phyloP scores from a whole-genome alignment of 2,888 invertebrate species.

The Hedychridium roseum region DNA sequence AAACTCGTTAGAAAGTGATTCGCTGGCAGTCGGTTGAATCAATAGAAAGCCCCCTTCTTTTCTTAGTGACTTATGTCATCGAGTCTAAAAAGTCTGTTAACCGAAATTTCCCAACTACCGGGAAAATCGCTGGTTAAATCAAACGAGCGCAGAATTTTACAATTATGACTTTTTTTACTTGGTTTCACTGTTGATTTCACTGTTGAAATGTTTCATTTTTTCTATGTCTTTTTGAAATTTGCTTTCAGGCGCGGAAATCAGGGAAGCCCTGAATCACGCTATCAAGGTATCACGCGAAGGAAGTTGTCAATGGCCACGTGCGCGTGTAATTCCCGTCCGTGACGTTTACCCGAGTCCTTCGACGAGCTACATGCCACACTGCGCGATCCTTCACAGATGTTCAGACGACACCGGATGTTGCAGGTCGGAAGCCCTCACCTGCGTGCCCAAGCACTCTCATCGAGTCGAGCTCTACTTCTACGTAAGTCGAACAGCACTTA shows the following conservation, averaged over 20 bases:
- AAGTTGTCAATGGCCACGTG: conserved; percentile 75
- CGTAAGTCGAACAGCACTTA: conserved; percentile 69
- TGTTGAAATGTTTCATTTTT: no score
- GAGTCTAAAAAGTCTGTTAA: neutral
- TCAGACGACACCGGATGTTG: conserved; percentile 91
- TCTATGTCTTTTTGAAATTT: conserved; percentile 16
- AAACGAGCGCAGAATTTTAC: no score
- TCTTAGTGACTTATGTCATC: conserved; percentile 28
- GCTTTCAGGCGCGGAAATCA: conserved; percentile 53
- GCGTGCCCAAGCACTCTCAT: conserved; percentile 78
- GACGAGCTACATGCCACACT: conserved; percentile 83
- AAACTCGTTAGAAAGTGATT: conserved; percentile 43
- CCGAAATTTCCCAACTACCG: no score
- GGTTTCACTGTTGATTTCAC: neutral
- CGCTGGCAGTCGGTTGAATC: conserved; percentile 31
- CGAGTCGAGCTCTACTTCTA: conserved; percentile 80
- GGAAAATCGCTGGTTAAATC: no score
- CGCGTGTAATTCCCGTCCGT: conserved; percentile 78
- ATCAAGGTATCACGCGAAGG: conserved; percentile 65
- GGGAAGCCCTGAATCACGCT: conserved; percentile 60
- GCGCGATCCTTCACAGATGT: conserved; percentile 86
- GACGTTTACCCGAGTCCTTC: conserved; percentile 76
- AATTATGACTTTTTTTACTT: no score
- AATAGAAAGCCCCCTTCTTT: conserved; percentile 42
- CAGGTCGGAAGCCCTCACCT: conserved; percentile 73